Percentiles rank a stretch among this genome's conserved stretches.
phyloP scores from a whole-genome alignment of 1,140 invertebrate species.

The Drosophila subpulchrella region DNA sequence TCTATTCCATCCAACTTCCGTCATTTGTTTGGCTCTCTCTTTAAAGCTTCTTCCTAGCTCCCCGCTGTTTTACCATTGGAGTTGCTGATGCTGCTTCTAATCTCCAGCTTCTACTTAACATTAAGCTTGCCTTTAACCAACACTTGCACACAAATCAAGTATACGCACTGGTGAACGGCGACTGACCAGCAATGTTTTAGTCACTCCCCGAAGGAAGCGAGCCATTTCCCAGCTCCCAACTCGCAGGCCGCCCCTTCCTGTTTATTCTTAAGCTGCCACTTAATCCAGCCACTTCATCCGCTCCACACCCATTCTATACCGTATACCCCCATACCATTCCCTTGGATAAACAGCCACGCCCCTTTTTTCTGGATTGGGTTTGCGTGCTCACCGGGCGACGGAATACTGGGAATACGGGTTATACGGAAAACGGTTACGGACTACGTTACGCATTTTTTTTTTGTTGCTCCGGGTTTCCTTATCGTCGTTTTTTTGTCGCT shows the following conservation, averaged over 20 bases:
- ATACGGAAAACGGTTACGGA: conserved; percentile 3
- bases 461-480: conserved; percentile 30
- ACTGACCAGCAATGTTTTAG: conserved; percentile 53
- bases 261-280: conserved; percentile 76
- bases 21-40: conserved; percentile 29
- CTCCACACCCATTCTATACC: not conserved
- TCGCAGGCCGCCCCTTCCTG: conserved; percentile 49
- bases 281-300: conserved; percentile 76
- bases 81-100: conserved; percentile 24
- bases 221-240: conserved; percentile 1
- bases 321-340: not conserved
- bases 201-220: conserved; percentile 28
- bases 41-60: conserved; percentile 19
- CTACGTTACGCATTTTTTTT: conserved; percentile 37
- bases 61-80: conserved; percentile 28
- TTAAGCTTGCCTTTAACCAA: conserved; percentile 61
- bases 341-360: conserved; percentile 30
- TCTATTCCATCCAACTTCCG: not conserved
- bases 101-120: conserved; percentile 53
- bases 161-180: conserved; percentile 63
- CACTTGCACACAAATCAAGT: conserved; percentile 67
- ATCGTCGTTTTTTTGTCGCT: conserved; percentile 9
- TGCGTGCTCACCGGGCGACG: conserved; percentile 41
- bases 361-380: conserved; percentile 12
- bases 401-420: not conserved